Conservation (phyloP, 2,797 vertebrate species). For the Spinibarbus caldwelli region DNA sequence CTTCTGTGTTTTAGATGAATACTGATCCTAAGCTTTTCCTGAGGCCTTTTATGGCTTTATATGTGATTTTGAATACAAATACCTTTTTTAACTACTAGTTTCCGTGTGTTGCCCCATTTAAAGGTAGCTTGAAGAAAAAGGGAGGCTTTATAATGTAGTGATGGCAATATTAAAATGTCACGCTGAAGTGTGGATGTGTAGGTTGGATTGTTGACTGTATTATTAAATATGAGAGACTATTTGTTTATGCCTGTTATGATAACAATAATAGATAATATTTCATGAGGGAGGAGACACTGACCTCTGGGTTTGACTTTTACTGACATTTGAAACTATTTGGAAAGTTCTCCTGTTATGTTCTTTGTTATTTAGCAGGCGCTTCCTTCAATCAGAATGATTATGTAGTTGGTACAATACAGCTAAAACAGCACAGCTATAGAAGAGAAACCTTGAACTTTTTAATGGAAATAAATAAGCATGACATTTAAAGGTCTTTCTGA, state of each 20-base stretch:
- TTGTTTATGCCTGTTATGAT: constrained; percentile 4
- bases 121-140: background rate
- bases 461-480: constrained; percentile 41
- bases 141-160: background rate
- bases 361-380: background rate
- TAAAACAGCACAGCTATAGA: background rate
- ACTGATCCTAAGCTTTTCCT: background rate
- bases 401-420: background rate
- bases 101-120: background rate
- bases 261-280: constrained; percentile 9
- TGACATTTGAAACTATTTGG: constrained; percentile 54
- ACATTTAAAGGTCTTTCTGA: constrained; percentile 57
- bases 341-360: constrained; percentile 38
- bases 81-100: background rate
- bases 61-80: background rate
- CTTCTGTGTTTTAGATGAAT: constrained; percentile 23
- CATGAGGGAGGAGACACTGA: constrained; percentile 19
- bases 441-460: constrained; percentile 14
- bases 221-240: background rate
- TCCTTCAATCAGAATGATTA: background rate
- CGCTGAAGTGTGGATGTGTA: background rate
- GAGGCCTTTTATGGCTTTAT: background rate
- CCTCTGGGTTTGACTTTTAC: constrained; percentile 46
- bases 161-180: constrained; percentile 2
- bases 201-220: background rate